These are phyloP conservation scores for Phaetusa simplex DNA, from an alignment of 2,113 vertebrate species.

Conservation along the genomic window DNA sequence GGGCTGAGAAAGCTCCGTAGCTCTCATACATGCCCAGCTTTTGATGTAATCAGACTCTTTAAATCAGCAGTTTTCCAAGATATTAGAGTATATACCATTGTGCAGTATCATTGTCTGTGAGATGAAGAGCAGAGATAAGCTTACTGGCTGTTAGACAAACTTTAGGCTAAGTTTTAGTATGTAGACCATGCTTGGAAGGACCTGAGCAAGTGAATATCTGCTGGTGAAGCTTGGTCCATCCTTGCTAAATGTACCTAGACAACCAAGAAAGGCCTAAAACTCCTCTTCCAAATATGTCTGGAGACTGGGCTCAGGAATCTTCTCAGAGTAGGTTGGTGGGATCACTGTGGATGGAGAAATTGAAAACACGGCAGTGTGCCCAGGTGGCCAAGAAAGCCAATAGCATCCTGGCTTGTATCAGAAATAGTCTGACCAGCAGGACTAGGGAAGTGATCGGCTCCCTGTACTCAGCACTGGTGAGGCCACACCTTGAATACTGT, in stretches of 20 bases:
- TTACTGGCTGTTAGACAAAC: not conserved
- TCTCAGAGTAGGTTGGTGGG: not conserved
- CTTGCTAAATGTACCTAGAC: not conserved
- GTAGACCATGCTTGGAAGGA: not conserved
- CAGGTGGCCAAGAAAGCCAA: not conserved
- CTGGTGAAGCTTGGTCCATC: not conserved
- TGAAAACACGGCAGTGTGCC: not conserved
- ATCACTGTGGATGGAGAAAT: not conserved
- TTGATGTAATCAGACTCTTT: not conserved
- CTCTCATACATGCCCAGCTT: not conserved
- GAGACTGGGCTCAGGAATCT: not conserved
- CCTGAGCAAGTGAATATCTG: not conserved
- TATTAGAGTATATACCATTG: not conserved
- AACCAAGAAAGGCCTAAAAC: not conserved
- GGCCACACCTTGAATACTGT: not conserved
- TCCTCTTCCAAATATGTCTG: not conserved
- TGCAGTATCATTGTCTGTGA: not conserved
- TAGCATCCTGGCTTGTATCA: not conserved
- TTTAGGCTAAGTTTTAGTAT: not conserved
- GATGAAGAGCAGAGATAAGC: not conserved
- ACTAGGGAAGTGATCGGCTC: not conserved
- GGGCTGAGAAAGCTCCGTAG: not conserved
- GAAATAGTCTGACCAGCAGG: not conserved
- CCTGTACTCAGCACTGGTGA: not conserved
- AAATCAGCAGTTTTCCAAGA: not conserved